phyloP scores from a whole-genome alignment of 2,888 invertebrate genomes.

The Drosophila merina region DNA sequence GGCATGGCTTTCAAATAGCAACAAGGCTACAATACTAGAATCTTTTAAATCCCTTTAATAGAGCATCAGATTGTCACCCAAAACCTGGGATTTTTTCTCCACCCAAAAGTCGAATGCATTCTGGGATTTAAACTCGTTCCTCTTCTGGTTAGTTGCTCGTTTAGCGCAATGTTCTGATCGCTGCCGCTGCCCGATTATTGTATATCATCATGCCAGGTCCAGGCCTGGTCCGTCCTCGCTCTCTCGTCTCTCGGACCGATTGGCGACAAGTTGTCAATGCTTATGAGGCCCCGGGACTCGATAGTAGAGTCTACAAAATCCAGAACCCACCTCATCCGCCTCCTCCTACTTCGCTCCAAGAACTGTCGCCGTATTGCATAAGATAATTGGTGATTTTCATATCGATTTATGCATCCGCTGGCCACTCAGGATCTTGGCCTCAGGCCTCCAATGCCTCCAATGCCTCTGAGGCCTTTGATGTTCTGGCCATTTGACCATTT shows the following conservation, averaged over 20 bases:
- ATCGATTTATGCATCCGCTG: conserved; percentile 83
- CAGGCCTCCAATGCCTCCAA: neutral
- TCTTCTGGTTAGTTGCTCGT: conserved; percentile 52
- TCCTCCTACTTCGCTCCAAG: conserved; percentile 17
- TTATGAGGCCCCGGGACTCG: conserved; percentile 50
- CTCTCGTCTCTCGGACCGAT: conserved; percentile 8
- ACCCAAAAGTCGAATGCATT: neutral
- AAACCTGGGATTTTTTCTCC: neutral
- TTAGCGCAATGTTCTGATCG: conserved; percentile 68
- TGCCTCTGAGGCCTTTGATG: neutral
- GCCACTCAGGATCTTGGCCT: conserved; percentile 4
- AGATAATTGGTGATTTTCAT: conserved; percentile 80
- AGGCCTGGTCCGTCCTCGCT: neutral
- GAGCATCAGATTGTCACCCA: conserved; percentile 13
- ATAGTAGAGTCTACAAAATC: neutral
- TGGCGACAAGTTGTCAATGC: conserved; percentile 69
- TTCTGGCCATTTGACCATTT: neutral
- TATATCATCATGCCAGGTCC: conserved; percentile 66
- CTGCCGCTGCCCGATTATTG: conserved; percentile 70
- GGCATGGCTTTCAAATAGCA: no score
- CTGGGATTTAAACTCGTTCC: conserved; percentile 42
- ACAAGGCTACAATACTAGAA: no score
- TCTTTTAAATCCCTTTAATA: no score
- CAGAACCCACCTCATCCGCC: conserved; percentile 5
- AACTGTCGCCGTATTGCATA: conserved; percentile 58